A percentile compares a stretch with the other conserved stretches of the same genome.
Evolutionary conservation across 2,888 invertebrate species (phyloP).

Genomic region (Sycophila texana): DNA sequence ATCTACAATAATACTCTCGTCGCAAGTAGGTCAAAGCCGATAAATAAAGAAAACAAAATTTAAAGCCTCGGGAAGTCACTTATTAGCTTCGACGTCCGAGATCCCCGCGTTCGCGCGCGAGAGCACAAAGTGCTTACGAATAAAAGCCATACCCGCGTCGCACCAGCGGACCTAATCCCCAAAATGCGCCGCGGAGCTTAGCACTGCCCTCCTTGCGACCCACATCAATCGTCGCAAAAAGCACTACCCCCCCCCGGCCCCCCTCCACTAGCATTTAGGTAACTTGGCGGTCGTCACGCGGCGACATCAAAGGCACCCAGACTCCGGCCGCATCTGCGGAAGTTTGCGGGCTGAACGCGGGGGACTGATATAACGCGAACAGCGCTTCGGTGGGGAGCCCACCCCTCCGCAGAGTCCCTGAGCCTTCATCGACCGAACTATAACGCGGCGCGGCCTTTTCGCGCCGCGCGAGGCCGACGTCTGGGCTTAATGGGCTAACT

Average conservation of each 20-base stretch:
- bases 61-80: no score
- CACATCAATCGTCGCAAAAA: no score
- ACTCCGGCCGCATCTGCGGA: neutral
- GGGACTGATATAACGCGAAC: constrained; percentile 42
- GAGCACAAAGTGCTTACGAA: no score
- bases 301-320: constrained; percentile 15
- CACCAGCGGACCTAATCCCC: no score
- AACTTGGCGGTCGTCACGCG: neutral
- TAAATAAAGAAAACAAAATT: no score
- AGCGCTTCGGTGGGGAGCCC: constrained; percentile 31
- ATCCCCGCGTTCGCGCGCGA: no score
- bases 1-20: no score
- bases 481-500: constrained; percentile 38
- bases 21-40: no score
- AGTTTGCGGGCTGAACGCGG: constrained; percentile 39
- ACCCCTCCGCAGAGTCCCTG: constrained; percentile 38
- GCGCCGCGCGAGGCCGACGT: constrained; percentile 41
- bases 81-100: no score
- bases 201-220: no score
- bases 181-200: no score
- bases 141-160: no score
- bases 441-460: constrained; percentile 34
- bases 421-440: constrained; percentile 51
- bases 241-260: neutral
- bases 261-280: neutral